Percentiles rank a stretch among this genome's conserved stretches.
phyloP scores from a whole-genome alignment of 1,140 invertebrate species.

The Phortica variegata region DNA sequence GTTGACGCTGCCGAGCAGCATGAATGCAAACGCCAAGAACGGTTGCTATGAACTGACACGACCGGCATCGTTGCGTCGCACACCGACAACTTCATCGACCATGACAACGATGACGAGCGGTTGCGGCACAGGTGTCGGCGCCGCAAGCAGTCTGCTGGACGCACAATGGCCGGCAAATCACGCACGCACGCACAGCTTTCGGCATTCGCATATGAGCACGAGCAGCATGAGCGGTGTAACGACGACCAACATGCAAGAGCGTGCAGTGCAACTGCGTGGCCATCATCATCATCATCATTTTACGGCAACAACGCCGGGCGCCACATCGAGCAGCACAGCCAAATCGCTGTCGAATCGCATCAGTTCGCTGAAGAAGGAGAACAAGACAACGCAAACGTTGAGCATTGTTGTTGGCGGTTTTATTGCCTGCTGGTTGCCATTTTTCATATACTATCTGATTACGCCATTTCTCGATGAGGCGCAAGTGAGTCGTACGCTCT shows the following conservation, averaged over 20 bases:
- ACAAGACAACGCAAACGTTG: conserved; percentile 86
- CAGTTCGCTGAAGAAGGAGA: conserved; percentile 71
- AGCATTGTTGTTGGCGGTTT: conserved; percentile 91
- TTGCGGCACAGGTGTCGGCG: conserved; percentile 38
- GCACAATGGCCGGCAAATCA: conserved; percentile 34
- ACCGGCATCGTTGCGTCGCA: conserved; percentile 43
- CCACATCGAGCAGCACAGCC: conserved; percentile 17
- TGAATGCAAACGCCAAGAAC: conserved; percentile 18
- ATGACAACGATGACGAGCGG: conserved; percentile 50
- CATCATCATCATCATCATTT: conserved; percentile 20
- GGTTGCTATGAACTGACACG: conserved; percentile 47
- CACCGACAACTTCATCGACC: conserved; percentile 44
- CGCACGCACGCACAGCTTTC: conserved; percentile 29
- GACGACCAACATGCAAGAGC: background rate
- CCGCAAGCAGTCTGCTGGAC: conserved; percentile 39
- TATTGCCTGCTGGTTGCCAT: conserved; percentile 86
- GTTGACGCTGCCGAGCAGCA: conserved; percentile 26
- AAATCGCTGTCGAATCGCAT: conserved; percentile 60
- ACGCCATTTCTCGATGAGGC: conserved; percentile 69
- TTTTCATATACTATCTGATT: conserved; percentile 83
- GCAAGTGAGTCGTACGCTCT: conserved; percentile 65
- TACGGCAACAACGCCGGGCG: conserved; percentile 12
- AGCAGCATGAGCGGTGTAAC: conserved; percentile 2
- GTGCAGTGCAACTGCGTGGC: conserved; percentile 7
- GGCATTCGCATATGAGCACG: conserved; percentile 32